Evolutionary conservation across 1,140 invertebrate species (phyloP).

Genomic region (Cyrtorhinus lividipennis): DNA sequence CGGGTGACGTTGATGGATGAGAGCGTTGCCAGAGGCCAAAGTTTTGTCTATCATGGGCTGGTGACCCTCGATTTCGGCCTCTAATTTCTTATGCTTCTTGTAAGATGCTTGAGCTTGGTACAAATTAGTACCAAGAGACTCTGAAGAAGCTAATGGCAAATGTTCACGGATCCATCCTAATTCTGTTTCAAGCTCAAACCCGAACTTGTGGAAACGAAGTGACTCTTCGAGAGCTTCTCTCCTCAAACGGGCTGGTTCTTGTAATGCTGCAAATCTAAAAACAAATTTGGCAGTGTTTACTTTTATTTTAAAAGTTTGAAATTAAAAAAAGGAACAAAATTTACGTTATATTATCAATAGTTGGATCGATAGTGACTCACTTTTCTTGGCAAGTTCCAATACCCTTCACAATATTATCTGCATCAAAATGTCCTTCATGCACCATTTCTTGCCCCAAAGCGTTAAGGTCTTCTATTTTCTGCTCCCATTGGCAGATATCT

Average conservation of each 20-base stretch:
- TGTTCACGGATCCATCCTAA: slow-evolving; percentile 93
- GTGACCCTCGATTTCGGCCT: slow-evolving; percentile 70
- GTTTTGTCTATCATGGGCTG: slow-evolving; percentile 67
- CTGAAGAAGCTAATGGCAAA: slow-evolving; percentile 59
- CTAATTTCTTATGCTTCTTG: slow-evolving; percentile 88
- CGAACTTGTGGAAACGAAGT: slow-evolving; percentile 77
- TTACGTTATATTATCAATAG: no score
- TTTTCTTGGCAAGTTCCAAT: slow-evolving; percentile 59
- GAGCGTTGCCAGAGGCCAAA: slow-evolving; percentile 49
- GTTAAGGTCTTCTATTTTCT: slow-evolving; percentile 58
- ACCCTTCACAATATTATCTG: slow-evolving; percentile 63
- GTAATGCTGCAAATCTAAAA: slow-evolving; percentile 41
- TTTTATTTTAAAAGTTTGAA: neutral
- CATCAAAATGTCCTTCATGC: slow-evolving; percentile 86
- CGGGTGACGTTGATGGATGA: slow-evolving; percentile 59
- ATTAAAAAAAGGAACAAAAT: neutral
- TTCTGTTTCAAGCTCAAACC: slow-evolving; percentile 84
- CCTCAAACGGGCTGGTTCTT: slow-evolving; percentile 45
- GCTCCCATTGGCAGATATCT: slow-evolving; percentile 62
- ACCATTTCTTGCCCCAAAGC: slow-evolving; percentile 76
- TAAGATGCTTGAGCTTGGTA: slow-evolving; percentile 80
- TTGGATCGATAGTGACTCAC: no score
- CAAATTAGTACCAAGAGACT: slow-evolving; percentile 60
- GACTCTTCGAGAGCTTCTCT: slow-evolving; percentile 75
- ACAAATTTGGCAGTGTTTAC: slow-evolving; percentile 9